phyloP scores from a whole-genome alignment of 53 echinoderm and acorn worm species.

The Echinarachnius parma region DNA sequence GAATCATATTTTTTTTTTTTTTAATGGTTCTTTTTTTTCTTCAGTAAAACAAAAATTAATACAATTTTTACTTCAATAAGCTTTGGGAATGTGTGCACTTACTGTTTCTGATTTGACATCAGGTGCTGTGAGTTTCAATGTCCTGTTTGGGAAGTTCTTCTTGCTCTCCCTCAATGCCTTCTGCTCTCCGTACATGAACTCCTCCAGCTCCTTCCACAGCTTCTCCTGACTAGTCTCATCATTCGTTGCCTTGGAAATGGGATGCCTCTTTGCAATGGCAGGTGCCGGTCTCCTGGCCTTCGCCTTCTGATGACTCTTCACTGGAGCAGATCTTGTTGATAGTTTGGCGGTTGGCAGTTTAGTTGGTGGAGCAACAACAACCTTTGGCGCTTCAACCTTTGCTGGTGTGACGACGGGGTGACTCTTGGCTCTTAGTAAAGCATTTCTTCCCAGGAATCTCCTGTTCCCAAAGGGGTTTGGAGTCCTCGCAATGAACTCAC shows the following conservation, averaged over 20 bases:
- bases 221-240: slow-evolving; percentile 27
- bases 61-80: too few species aligned
- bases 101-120: slow-evolving; percentile 42
- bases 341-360: not conserved
- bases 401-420: not conserved
- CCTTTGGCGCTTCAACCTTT: slow-evolving; percentile 4
- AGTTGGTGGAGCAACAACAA: not conserved
- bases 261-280: not conserved
- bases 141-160: slow-evolving; percentile 18
- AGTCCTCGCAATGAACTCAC: slow-evolving; percentile 39
- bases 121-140: not conserved
- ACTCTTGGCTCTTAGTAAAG: slow-evolving; percentile 9
- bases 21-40: too few species aligned
- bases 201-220: slow-evolving; percentile 28
- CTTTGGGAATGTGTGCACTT: not conserved
- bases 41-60: too few species aligned
- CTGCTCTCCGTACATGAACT: slow-evolving; percentile 26
- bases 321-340: not conserved
- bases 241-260: too few species aligned
- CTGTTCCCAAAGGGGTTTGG: slow-evolving; percentile 40
- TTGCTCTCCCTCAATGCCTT: not conserved
- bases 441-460: slow-evolving; percentile 38
- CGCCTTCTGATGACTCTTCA: slow-evolving; percentile 1
- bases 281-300: slow-evolving; percentile 8
- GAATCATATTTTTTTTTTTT: too few species aligned